Percentiles rank a stretch among this genome's conserved stretches.
Evolutionary conservation across 1,140 invertebrate species (phyloP).

Genomic region (Magallana ariakensis): DNA sequence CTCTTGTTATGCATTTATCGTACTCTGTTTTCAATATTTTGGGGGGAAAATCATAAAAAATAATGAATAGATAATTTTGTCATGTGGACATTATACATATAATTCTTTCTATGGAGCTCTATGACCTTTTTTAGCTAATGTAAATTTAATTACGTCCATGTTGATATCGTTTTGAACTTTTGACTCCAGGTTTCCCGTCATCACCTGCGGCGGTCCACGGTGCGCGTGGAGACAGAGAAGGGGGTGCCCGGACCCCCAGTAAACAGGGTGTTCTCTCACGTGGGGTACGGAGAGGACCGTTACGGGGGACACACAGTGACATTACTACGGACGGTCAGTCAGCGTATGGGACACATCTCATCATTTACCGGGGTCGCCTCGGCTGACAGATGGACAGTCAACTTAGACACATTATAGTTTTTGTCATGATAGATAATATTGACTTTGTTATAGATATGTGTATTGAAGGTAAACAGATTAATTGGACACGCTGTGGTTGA

Average conservation of each 20-base stretch:
- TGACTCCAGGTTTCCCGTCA: not conserved
- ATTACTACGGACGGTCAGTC: not conserved
- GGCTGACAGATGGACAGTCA: not conserved
- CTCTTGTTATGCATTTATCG: too few species aligned
- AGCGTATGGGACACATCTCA: not conserved
- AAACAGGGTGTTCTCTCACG: not conserved
- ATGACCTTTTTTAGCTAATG: too few species aligned
- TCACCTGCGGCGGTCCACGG: not conserved
- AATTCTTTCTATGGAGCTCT: not conserved
- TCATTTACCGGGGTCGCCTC: not conserved
- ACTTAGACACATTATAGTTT: not conserved
- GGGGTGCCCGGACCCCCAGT: not conserved
- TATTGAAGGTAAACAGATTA: not conserved
- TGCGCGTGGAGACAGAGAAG: not conserved
- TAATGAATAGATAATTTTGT: too few species aligned
- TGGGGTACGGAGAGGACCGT: conserved; percentile 1
- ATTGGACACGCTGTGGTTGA: too few species aligned
- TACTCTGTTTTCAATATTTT: too few species aligned
- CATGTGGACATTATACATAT: not conserved
- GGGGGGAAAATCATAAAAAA: too few species aligned
- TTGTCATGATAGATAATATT: not conserved
- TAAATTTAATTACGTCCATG: not conserved
- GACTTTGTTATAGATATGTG: not conserved
- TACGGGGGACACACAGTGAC: not conserved
- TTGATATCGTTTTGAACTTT: not conserved